These are phyloP conservation scores for Daboia siamensis DNA, from an alignment of 2,113 vertebrate species.

Conservation along the genomic window DNA sequence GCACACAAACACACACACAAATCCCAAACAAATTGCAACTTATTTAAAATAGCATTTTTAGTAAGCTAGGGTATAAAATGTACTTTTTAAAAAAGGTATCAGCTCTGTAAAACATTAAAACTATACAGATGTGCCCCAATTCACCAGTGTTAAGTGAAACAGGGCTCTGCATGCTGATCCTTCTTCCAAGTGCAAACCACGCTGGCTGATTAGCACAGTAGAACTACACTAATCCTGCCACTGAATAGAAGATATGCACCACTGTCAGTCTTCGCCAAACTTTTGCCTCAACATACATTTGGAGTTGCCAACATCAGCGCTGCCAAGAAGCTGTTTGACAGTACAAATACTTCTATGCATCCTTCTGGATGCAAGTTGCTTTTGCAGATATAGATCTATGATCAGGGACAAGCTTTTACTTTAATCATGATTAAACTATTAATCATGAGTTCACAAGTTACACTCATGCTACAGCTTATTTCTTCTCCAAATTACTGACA, in stretches of 20 bases:
- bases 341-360: background rate
- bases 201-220: background rate
- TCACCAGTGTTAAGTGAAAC: background rate
- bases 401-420: background rate
- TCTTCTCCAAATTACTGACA: background rate
- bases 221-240: background rate
- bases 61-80: slow-evolving; percentile 26
- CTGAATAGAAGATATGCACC: background rate
- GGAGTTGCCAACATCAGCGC: background rate
- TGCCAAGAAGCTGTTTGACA: background rate
- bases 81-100: slow-evolving; percentile 10
- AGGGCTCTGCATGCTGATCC: background rate
- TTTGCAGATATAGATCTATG: background rate
- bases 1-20: background rate
- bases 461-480: background rate
- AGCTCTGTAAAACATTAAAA: slow-evolving; percentile 32
- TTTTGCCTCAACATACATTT: background rate
- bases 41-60: slow-evolving; percentile 21
- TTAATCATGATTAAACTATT: background rate
- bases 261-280: background rate
- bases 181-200: background rate
- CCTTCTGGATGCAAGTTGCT: background rate
- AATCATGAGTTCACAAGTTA: background rate
- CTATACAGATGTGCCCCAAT: slow-evolving; percentile 10
- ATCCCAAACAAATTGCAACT: background rate